A percentile compares a stretch with the other conserved stretches of the same genome.
Conservation (phyloP, 2,888 invertebrate genomes). For the Tachina lurida region DNA sequence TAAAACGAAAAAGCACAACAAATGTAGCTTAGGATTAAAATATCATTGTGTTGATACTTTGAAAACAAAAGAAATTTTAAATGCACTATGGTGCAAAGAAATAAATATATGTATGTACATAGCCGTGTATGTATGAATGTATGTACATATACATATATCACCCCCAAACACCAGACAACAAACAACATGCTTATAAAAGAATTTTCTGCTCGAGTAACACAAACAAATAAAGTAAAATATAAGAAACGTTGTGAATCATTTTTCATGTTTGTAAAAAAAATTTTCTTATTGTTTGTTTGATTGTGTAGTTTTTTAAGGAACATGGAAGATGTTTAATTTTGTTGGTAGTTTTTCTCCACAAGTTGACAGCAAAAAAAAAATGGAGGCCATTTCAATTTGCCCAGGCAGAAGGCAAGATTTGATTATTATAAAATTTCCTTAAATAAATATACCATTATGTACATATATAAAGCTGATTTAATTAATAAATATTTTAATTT, state of each 20-base stretch:
- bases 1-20: neutral
- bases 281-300: constrained; percentile 28
- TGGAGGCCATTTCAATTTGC: neutral
- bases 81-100: constrained; percentile 22
- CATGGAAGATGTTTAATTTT: constrained; percentile 6
- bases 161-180: constrained; percentile 19
- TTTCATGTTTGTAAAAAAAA: neutral
- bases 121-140: neutral
- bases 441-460: too few species aligned
- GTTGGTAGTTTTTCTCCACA: constrained; percentile 2
- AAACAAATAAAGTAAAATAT: neutral
- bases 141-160: constrained; percentile 10
- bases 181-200: neutral
- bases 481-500: neutral
- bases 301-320: constrained; percentile 38
- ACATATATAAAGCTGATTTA: too few species aligned
- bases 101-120: neutral
- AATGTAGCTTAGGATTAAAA: constrained; percentile 46
- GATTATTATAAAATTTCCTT: neutral
- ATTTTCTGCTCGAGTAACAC: constrained; percentile 10
- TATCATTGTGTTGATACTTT: constrained; percentile 20
- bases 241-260: constrained; percentile 47
- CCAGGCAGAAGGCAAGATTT: neutral
- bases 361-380: neutral
- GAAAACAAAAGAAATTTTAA: neutral